These are phyloP conservation scores for Phrynocephalus guinanensis DNA, from an alignment of 2,797 vertebrate genomes.

Conservation along the genomic window DNA sequence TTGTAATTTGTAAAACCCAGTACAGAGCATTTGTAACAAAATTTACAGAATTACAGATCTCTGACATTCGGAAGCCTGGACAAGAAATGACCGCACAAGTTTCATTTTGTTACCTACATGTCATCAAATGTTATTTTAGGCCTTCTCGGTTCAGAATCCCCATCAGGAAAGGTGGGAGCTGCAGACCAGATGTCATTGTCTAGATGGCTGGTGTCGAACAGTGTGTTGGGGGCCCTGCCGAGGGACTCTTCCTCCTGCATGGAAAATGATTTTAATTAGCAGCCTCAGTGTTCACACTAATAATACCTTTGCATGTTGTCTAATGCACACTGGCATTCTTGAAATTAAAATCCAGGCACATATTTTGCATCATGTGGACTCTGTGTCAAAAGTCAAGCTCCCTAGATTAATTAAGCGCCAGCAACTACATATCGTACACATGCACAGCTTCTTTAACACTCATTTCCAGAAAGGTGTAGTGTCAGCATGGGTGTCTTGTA, in stretches of 20 bases:
- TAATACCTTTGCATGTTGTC: conserved; percentile 19
- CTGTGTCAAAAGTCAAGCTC: conserved; percentile 9
- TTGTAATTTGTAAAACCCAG: background rate
- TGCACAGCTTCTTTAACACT: conserved; percentile 31
- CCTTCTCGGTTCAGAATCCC: conserved; percentile 85
- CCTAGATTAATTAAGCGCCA: conserved; percentile 25
- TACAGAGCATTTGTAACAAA: background rate
- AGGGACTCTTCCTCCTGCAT: conserved; percentile 87
- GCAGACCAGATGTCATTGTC: conserved; percentile 89
- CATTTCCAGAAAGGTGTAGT: conserved; percentile 18
- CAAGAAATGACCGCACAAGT: background rate
- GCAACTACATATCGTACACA: conserved; percentile 3
- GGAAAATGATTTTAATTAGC: conserved; percentile 54
- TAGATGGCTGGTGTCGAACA: conserved; percentile 87
- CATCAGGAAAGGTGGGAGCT: conserved; percentile 78
- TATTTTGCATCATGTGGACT: background rate
- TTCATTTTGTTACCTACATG: conserved; percentile 82
- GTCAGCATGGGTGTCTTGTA: background rate
- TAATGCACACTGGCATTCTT: background rate
- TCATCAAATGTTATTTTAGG: conserved; percentile 92
- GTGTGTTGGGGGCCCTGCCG: conserved; percentile 80
- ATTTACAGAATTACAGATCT: background rate
- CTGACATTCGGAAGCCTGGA: background rate
- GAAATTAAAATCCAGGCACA: background rate
- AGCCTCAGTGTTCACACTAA: conserved; percentile 34